Evolutionary conservation across 2,888 invertebrate genomes (phyloP).

Genomic region (Hecatera dysodea): DNA sequence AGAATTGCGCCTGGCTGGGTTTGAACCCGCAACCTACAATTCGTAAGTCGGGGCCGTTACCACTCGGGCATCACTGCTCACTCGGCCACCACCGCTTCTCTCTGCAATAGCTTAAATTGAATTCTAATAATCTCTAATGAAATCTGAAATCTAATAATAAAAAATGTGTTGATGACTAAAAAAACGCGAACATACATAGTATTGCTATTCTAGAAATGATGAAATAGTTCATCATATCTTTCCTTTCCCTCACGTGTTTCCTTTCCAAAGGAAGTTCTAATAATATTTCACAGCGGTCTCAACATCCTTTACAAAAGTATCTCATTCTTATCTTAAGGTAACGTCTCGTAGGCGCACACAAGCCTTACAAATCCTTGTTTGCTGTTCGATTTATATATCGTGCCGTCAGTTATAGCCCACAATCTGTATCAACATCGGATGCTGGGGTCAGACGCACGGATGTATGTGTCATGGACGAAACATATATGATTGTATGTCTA

Average conservation of each 20-base stretch:
- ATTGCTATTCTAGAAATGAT: background rate
- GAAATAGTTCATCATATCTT: background rate
- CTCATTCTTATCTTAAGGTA: conserved; percentile 26
- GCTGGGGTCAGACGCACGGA: conserved; percentile 54
- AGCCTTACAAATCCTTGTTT: conserved; percentile 53
- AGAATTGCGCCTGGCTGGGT: no score
- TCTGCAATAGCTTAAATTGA: no score
- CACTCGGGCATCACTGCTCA: no score
- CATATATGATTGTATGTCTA: conserved; percentile 22
- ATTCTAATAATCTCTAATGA: no score
- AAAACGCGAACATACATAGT: background rate
- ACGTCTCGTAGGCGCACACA: conserved; percentile 38
- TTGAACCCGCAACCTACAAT: no score
- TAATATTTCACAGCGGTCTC: conserved; percentile 24
- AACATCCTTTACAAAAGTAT: conserved; percentile 26
- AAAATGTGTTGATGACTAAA: background rate
- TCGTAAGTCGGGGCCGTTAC: no score
- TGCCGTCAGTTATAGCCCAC: conserved; percentile 42
- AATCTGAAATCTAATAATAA: no score
- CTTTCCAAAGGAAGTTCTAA: conserved; percentile 25
- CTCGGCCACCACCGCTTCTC: no score
- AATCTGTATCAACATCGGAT: conserved; percentile 60
- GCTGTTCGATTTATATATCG: conserved; percentile 54
- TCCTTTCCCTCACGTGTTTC: no score
- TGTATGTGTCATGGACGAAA: conserved; percentile 52